A percentile compares a stretch with the other conserved stretches of the same genome.
phyloP scores from a whole-genome alignment of 2,888 invertebrate genomes.

The Litoditis marina region DNA sequence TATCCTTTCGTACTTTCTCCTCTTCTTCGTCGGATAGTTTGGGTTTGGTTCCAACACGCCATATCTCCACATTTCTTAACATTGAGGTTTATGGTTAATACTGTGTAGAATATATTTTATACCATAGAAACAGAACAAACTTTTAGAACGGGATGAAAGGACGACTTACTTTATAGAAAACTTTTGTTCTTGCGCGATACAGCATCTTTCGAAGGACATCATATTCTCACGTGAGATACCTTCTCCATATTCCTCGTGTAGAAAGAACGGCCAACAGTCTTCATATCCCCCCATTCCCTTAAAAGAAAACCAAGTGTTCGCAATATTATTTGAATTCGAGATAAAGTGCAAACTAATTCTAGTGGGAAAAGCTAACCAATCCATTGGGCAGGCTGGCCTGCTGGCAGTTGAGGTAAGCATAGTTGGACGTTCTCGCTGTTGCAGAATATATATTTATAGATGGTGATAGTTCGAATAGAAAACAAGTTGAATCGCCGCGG shows the following conservation, averaged over 20 bases:
- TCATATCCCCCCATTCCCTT: conserved; percentile 44
- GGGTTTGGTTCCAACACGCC: conserved; percentile 43
- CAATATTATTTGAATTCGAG: no score
- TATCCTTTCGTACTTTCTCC: conserved; percentile 16
- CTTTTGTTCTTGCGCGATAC: conserved; percentile 29
- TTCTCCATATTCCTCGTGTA: conserved; percentile 37
- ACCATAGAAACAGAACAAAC: no score
- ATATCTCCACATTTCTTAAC: conserved; percentile 33
- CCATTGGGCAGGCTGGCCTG: conserved; percentile 93
- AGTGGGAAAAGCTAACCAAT: conserved; percentile 65
- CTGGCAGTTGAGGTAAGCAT: conserved; percentile 84
- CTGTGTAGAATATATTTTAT: no score
- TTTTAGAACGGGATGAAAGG: no score
- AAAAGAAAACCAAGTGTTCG: no score
- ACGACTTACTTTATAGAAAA: conserved; percentile 29
- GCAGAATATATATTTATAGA: conserved; percentile 75
- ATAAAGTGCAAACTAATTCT: not conserved
- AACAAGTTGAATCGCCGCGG: conserved; percentile 70
- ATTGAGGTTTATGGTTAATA: not conserved
- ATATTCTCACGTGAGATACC: conserved; percentile 33
- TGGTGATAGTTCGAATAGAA: conserved; percentile 81
- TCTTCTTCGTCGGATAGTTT: conserved; percentile 29
- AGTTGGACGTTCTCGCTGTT: conserved; percentile 83
- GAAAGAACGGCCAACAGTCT: conserved; percentile 43
- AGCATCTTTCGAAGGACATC: conserved; percentile 37